Base-by-base conservation (phyloP, 2,888 invertebrate genomes). In the Osmoderma eremita region DNA sequence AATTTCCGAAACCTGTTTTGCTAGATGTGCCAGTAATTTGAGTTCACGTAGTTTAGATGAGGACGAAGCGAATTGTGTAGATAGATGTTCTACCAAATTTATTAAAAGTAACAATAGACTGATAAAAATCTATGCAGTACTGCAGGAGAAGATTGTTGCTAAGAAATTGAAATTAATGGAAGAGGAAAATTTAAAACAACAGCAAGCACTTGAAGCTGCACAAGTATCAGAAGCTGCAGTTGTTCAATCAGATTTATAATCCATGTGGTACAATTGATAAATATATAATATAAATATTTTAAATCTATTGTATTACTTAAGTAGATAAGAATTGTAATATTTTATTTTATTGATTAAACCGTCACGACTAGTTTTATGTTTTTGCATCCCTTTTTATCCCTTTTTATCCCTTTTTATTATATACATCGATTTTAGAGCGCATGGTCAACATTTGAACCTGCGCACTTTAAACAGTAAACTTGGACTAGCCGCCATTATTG, bases 1-100 rank as follows among this genome's bases (percentile, higher is more conserved):
- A n/a, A 41, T 68, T 15, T 68, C 68, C 2, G 68, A 68, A 22
- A 56, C 63, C 10, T 68, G 68, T 50, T 68, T 68, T n/a, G 30
- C 42, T 13, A 48, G 64, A 18, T 68, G 68, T 22, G 64, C 61
- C 10, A 53, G 30, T 30, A 64, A 56, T 38, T 50, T 64, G 6
- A 65, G 61, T 38, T 61, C 61, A 3, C 45, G 68, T 20, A 39
- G 20, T 13, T 42, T 61, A n/a, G 61, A 68, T 10, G 45, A 64
- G 13, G 58, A 58, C 6, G 68, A 68, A 51, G 65, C 54, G 18
- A 17, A 22, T 3, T 68, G 68, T 41, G 51, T 68, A 15, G 68
- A 68, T 8, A 53, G 63, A 12, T 68, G 68, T 45, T 13, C 64
- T 17, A 56, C 50, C 12, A 68, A 68, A 22, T 68, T 63, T 18